phyloP scores from a whole-genome alignment of 1,140 invertebrate species.

The Anastrepha ludens region DNA sequence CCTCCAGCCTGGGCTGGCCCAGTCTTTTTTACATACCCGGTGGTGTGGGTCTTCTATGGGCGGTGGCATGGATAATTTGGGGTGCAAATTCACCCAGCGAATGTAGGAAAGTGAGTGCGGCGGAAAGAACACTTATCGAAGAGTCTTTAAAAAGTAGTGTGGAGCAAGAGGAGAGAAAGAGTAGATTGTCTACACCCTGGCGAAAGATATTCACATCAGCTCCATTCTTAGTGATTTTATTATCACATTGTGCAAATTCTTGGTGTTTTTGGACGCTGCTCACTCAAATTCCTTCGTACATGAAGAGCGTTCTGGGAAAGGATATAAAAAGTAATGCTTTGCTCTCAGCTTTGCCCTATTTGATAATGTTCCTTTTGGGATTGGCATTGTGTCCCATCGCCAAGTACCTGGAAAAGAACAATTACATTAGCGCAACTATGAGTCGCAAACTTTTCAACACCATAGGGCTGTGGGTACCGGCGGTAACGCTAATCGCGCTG shows the following conservation, averaged over 20 bases:
- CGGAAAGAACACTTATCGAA: constrained; percentile 80
- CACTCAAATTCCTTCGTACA: constrained; percentile 93
- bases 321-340: constrained; percentile 85
- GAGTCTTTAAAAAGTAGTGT: constrained; percentile 33
- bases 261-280: constrained; percentile 97
- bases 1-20: constrained; percentile 82
- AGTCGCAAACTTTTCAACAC: constrained; percentile 83
- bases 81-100: constrained; percentile 81
- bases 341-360: constrained; percentile 88
- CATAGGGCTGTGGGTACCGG: constrained; percentile 79
- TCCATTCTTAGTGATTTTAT: constrained; percentile 88
- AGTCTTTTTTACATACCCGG: constrained; percentile 87
- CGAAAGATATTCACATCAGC: constrained; percentile 82
- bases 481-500: constrained; percentile 78
- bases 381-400: constrained; percentile 76
- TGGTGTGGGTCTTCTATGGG: constrained; percentile 78
- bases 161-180: not conserved
- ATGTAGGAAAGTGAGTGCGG: constrained; percentile 77
- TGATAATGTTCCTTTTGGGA: constrained; percentile 82
- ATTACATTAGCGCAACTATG: constrained; percentile 75
- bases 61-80: constrained; percentile 79
- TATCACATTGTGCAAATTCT: constrained; percentile 91
- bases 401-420: constrained; percentile 78
- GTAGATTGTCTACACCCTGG: constrained; percentile 78
- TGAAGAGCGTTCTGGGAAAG: constrained; percentile 86